phyloP scores from a whole-genome alignment of 2,888 invertebrate genomes.

The Spisula subtruncata region DNA sequence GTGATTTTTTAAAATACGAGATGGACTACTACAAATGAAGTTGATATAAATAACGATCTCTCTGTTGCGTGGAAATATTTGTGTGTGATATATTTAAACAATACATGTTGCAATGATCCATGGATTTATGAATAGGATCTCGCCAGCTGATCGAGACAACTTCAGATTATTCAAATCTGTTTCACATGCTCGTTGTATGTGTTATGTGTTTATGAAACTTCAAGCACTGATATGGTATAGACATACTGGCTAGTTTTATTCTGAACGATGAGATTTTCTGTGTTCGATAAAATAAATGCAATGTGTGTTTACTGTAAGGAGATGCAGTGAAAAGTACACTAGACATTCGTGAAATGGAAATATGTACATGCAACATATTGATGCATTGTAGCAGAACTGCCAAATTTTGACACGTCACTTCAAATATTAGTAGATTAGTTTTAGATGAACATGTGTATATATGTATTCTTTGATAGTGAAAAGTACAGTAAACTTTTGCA shows the following conservation, averaged over 20 bases:
- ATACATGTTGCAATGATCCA: conserved; percentile 7
- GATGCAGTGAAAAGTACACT: too few species aligned
- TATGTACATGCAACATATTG: too few species aligned
- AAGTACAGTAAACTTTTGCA: too few species aligned
- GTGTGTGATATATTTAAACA: background rate
- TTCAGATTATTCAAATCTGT: background rate
- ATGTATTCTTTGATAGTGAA: too few species aligned
- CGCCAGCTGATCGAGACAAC: background rate
- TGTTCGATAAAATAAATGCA: too few species aligned
- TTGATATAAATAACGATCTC: background rate
- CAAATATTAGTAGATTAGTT: too few species aligned
- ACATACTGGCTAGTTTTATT: background rate
- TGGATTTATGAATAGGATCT: conserved; percentile 2
- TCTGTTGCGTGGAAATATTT: background rate
- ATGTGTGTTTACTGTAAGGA: too few species aligned
- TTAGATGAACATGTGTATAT: too few species aligned
- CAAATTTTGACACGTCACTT: too few species aligned
- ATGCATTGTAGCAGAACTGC: too few species aligned
- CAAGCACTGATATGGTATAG: background rate
- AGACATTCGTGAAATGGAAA: too few species aligned
- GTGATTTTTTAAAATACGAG: background rate
- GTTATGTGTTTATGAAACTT: conserved; percentile 17
- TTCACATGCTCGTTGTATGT: background rate
- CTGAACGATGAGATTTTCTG: background rate
- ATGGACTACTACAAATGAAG: background rate